A percentile compares a stretch with the other conserved stretches of the same genome.
Conservation (phyloP, 2,113 vertebrate species). For the Notiomystis cincta region DNA sequence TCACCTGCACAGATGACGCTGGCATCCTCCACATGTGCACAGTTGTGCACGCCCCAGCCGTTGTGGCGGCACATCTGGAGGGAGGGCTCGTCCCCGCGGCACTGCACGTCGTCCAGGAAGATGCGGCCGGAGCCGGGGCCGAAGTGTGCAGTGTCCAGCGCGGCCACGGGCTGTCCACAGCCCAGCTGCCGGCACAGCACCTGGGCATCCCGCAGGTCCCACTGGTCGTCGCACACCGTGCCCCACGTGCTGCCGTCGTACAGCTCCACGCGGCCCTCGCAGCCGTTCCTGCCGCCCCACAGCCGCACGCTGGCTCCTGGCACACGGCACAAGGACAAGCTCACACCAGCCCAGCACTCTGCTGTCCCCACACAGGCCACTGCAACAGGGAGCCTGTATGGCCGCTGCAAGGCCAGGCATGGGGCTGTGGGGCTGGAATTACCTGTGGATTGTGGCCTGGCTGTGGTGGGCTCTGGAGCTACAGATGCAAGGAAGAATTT, state of each 20-base stretch:
- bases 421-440: background rate
- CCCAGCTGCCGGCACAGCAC: too few species aligned
- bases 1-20: background rate
- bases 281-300: background rate
- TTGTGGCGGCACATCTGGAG: background rate
- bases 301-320: background rate
- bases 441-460: background rate
- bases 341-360: background rate
- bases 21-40: background rate
- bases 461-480: rapidly evolving
- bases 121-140: background rate
- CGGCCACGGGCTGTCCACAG: background rate
- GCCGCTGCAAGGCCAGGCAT: background rate
- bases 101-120: background rate
- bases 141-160: rapidly evolving
- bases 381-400: background rate
- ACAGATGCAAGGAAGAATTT: rapidly evolving
- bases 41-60: background rate
- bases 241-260: background rate
- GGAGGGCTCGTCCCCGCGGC: background rate
- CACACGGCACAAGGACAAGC: background rate
- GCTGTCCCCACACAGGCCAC: rapidly evolving
- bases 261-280: background rate
- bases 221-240: background rate
- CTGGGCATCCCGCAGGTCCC: conserved; percentile 63